phyloP scores from a whole-genome alignment of 2,888 invertebrate species.

The Helleia helle region DNA sequence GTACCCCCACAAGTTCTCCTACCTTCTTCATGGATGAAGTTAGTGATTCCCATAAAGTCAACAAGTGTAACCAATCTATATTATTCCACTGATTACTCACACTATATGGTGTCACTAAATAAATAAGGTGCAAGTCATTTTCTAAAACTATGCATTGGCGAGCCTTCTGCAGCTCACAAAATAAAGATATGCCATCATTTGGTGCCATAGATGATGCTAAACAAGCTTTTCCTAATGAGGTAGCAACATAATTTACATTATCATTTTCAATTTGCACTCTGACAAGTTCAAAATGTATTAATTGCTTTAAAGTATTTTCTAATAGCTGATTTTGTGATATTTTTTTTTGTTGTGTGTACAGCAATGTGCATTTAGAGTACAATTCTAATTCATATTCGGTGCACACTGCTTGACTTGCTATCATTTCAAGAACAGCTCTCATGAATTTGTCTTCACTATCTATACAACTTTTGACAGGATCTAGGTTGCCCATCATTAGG shows the following conservation, averaged over 20 bases:
- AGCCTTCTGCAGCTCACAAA: slow-evolving; percentile 92
- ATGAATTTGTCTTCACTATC: slow-evolving; percentile 80
- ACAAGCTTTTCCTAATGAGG: slow-evolving; percentile 93
- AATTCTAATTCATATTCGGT: slow-evolving; percentile 80
- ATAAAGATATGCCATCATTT: slow-evolving; percentile 90
- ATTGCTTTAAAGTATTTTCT: slow-evolving; percentile 77
- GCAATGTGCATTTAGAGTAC: slow-evolving; percentile 87
- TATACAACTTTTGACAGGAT: slow-evolving; percentile 88
- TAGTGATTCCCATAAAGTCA: slow-evolving; percentile 88
- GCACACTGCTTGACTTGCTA: slow-evolving; percentile 89
- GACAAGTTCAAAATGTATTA: slow-evolving; percentile 89
- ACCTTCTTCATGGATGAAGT: slow-evolving; percentile 87
- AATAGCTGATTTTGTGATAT: slow-evolving; percentile 38
- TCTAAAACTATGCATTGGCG: slow-evolving; percentile 92
- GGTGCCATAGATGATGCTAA: slow-evolving; percentile 95
- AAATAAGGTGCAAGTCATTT: slow-evolving; percentile 95
- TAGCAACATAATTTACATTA: slow-evolving; percentile 78
- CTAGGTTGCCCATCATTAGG: slow-evolving; percentile 78
- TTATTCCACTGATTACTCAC: slow-evolving; percentile 85
- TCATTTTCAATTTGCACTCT: slow-evolving; percentile 70
- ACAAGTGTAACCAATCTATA: slow-evolving; percentile 86
- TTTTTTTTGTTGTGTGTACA: slow-evolving; percentile 43
- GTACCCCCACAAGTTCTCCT: slow-evolving; percentile 90
- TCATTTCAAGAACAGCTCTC: slow-evolving; percentile 85
- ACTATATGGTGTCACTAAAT: slow-evolving; percentile 95